Evolutionary conservation across 2,797 vertebrate genomes (phyloP).

Genomic region (Leuciscus waleckii): DNA sequence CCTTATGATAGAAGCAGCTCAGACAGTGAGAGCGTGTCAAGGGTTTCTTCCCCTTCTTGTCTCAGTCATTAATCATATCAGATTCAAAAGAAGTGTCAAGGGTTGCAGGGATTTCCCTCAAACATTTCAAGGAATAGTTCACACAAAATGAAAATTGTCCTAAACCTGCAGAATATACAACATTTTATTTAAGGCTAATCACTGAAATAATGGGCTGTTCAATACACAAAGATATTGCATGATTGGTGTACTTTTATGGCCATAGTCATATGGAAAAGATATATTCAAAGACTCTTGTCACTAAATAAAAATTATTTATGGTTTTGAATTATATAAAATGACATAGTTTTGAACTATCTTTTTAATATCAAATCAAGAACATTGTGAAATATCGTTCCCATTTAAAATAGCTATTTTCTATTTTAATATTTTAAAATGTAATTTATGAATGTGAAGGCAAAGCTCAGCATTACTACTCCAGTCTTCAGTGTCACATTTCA

Average conservation of each 20-base stretch:
- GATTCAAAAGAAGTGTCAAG: constrained; percentile 21
- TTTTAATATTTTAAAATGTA: not conserved
- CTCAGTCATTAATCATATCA: constrained; percentile 41
- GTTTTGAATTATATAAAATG: not conserved
- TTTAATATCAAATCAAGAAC: not conserved
- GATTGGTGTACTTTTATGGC: not conserved
- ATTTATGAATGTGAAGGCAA: not conserved
- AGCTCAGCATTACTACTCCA: not conserved
- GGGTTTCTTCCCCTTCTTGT: constrained; percentile 53
- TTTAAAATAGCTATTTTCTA: not conserved
- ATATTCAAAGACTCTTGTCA: too few species aligned
- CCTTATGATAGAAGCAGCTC: constrained; percentile 23
- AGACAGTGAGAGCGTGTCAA: constrained; percentile 56
- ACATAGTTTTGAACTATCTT: not conserved
- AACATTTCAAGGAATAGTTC: not conserved
- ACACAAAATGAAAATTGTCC: not conserved
- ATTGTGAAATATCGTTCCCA: not conserved
- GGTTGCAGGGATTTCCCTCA: not conserved
- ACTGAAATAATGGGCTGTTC: not conserved
- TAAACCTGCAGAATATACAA: not conserved
- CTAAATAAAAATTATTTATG: not conserved
- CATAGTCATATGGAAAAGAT: not conserved
- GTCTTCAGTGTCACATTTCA: not conserved
- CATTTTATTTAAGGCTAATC: not conserved
- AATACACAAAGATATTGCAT: not conserved